phyloP scores from a whole-genome alignment of 2,113 vertebrate genomes.

The Ammospiza nelsoni region DNA sequence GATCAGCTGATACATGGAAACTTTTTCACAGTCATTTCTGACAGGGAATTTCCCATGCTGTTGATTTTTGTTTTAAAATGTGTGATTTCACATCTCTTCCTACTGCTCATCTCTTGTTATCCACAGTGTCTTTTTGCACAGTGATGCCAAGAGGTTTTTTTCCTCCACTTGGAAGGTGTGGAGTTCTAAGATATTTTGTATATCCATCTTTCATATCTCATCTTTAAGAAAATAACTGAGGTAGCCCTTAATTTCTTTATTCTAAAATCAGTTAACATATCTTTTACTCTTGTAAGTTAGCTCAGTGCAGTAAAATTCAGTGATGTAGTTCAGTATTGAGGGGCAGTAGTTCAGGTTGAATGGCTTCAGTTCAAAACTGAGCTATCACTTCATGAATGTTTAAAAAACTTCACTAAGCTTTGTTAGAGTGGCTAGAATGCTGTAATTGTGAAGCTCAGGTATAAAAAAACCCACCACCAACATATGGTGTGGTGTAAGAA shows the following conservation, averaged over 20 bases:
- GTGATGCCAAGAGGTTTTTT: not conserved
- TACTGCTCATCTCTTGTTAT: not conserved
- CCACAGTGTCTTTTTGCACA: not conserved
- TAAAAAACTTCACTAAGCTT: not conserved
- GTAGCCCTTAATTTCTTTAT: not conserved
- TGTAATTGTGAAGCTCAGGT: not conserved
- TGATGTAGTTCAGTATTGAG: not conserved
- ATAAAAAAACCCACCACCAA: not conserved
- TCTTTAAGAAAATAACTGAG: not conserved
- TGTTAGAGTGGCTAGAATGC: not conserved
- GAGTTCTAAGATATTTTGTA: not conserved
- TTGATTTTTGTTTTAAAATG: not conserved
- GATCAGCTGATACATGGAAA: not conserved
- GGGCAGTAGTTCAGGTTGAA: not conserved
- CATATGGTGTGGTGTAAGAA: not conserved
- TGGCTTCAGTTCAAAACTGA: not conserved
- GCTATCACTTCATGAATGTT: not conserved
- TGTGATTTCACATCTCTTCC: accelerated
- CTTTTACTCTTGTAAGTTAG: not conserved
- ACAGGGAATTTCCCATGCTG: not conserved
- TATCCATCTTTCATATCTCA: not conserved
- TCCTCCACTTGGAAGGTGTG: not conserved
- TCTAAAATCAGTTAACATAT: not conserved
- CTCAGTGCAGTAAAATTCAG: not conserved
- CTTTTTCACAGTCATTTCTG: not conserved